Evolutionary conservation across 2,888 invertebrate species (phyloP), one percentile per base, ranked within the genome.

Genomic region (Pheosia tremula): DNA sequence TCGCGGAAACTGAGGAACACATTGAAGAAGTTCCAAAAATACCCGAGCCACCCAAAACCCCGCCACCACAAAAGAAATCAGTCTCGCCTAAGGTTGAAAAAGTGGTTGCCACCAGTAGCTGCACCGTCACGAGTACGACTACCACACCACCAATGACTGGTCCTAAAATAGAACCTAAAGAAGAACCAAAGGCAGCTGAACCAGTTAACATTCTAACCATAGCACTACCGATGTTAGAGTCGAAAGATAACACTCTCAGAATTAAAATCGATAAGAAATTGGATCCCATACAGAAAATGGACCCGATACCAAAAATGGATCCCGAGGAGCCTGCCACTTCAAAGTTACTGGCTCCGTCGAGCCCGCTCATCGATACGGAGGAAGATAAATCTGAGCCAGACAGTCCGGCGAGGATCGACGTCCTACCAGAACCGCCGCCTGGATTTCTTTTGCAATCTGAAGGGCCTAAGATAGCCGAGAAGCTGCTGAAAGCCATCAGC

Each of bases 381-480:
- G 94, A 94, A 74, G 91, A 91, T 57, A 94, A 93, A 69, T 94
- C 92, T 0, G 94, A 94, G 67, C 93, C 93, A 0, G 94, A 94
- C 62, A 93, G 93, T 73, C 91, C 91, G 2, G 90, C 91, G 13
- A 78, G 93, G n/a, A 86, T 91, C 8, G 94, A 94, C 68, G 92
- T 91, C 0, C 68, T 94, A n/a, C 93, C 94, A 0, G 94, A 94
- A 67, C 93, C 94, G 3, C 94, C 94, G 0, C 90, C 92, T 3
- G 91, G 83, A 0, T 94, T 94, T 79, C 81, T 92, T 2, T 75
- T 94, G 10, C 93, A 94, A 68, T 90, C 94, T 4, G 93, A 94
- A 71, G 94, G 93, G 3, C 94, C 95, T 0, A 95, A 95, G 66
- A 95, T 95, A 72, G 95, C 95, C 0, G 95, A 95, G 71, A 95